Conservation (phyloP, 2,797 vertebrate species). For the Falco columbarius region DNA sequence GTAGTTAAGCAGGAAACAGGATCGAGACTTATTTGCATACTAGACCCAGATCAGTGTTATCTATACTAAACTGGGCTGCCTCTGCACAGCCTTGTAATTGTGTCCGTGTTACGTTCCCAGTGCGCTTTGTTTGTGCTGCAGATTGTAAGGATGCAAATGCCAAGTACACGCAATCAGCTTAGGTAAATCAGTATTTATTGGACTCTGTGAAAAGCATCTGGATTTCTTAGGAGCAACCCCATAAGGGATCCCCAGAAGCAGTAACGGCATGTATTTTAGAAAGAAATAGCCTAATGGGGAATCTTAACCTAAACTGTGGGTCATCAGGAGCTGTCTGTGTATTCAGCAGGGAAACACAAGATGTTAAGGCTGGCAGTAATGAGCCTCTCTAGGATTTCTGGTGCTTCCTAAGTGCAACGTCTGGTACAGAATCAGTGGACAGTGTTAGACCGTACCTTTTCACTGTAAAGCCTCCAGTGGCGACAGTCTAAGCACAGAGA, state of each 20-base stretch:
- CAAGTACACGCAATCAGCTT: neutral
- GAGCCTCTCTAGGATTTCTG: neutral
- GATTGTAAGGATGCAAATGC: neutral
- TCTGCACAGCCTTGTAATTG: neutral
- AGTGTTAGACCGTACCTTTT: neutral
- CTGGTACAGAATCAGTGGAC: neutral
- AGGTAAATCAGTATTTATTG: neutral
- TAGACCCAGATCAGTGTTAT: neutral
- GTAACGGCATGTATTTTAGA: neutral
- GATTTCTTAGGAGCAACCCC: neutral
- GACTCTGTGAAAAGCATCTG: neutral
- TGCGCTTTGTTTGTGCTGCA: neutral
- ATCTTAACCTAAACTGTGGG: neutral
- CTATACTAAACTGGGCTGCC: neutral
- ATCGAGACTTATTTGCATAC: neutral
- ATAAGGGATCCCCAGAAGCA: neutral
- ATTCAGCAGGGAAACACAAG: neutral
- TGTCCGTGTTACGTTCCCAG: neutral
- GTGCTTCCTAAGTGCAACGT: accelerated
- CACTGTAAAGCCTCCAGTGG: neutral
- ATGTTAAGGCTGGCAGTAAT: neutral
- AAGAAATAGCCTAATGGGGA: neutral
- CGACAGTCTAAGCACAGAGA: neutral
- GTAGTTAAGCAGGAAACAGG: neutral
- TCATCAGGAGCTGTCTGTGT: neutral